Percentiles rank a stretch among this genome's conserved stretches.
These are phyloP conservation scores for Clinocottus analis DNA, from an alignment of 2,113 vertebrate genomes.

Conservation along the genomic window DNA sequence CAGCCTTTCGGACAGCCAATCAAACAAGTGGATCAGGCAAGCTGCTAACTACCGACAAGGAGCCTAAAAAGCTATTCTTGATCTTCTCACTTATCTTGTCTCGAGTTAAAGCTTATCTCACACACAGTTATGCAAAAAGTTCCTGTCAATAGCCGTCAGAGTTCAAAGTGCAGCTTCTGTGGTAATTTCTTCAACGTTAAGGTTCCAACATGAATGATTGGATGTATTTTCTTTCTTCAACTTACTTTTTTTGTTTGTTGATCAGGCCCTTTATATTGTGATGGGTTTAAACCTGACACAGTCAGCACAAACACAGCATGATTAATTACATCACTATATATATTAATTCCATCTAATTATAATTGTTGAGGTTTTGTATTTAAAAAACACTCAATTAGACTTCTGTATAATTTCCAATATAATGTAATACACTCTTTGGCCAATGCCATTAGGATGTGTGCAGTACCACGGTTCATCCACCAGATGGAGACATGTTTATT, in stretches of 20 bases:
- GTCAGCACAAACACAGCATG: neutral
- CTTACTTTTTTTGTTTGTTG: neutral
- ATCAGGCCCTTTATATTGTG: neutral
- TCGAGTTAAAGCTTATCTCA: neutral
- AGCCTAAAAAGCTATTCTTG: neutral
- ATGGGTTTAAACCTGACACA: neutral
- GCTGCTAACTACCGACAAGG: slow-evolving; percentile 1
- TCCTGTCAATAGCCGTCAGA: slow-evolving; percentile 25
- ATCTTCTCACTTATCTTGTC: slow-evolving; percentile 14
- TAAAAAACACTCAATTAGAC: too few species aligned
- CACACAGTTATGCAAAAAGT: slow-evolving; percentile 13
- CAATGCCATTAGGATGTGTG: too few species aligned
- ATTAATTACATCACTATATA: too few species aligned
- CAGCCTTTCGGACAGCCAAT: neutral
- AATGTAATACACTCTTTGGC: too few species aligned
- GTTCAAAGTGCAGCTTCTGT: slow-evolving; percentile 27
- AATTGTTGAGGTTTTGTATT: too few species aligned
- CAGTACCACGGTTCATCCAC: too few species aligned
- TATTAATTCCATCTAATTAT: too few species aligned
- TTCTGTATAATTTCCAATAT: too few species aligned
- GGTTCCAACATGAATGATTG: slow-evolving; percentile 7
- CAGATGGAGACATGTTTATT: too few species aligned
- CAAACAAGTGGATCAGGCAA: neutral
- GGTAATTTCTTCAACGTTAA: slow-evolving; percentile 6
- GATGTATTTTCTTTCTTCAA: neutral